Conservation (phyloP, 2,888 invertebrate species). For the Temnothorax unifasciatus region DNA sequence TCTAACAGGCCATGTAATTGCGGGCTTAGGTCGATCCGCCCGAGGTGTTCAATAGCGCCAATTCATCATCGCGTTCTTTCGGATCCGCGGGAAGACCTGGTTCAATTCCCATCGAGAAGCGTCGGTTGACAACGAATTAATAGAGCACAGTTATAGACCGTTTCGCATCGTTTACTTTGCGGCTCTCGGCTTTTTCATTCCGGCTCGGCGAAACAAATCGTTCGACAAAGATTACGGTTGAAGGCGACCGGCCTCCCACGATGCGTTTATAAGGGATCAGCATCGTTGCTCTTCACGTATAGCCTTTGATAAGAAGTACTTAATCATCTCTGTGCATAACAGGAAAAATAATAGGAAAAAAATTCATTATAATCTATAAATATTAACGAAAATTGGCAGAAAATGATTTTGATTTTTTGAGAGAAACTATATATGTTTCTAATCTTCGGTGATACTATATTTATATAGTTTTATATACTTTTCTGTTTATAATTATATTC, state of each 20-base stretch:
- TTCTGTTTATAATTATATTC: neutral
- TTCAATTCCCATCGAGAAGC: conserved; percentile 26
- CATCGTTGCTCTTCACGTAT: conserved; percentile 4
- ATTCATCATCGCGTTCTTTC: conserved; percentile 41
- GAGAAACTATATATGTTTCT: neutral
- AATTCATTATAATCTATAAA: neutral
- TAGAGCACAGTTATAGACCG: conserved; percentile 38
- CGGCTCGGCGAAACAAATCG: conserved; percentile 32
- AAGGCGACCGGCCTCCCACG: conserved; percentile 19
- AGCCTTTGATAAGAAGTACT: neutral
- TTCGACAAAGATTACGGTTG: conserved; percentile 30
- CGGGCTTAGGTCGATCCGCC: conserved; percentile 24
- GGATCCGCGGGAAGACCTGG: conserved; percentile 19
- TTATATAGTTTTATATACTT: too few relatives aligned
- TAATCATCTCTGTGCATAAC: neutral
- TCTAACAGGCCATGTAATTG: conserved; percentile 22
- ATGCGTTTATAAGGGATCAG: neutral
- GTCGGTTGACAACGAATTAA: conserved; percentile 49
- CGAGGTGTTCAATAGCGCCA: conserved; percentile 16
- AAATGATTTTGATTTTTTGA: neutral
- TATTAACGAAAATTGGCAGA: neutral
- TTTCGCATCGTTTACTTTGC: conserved; percentile 43
- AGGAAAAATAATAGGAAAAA: neutral
- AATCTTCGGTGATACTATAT: neutral
- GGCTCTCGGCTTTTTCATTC: neutral